phyloP scores from a whole-genome alignment of 2,797 vertebrate genomes.

The Vireo griseus region DNA sequence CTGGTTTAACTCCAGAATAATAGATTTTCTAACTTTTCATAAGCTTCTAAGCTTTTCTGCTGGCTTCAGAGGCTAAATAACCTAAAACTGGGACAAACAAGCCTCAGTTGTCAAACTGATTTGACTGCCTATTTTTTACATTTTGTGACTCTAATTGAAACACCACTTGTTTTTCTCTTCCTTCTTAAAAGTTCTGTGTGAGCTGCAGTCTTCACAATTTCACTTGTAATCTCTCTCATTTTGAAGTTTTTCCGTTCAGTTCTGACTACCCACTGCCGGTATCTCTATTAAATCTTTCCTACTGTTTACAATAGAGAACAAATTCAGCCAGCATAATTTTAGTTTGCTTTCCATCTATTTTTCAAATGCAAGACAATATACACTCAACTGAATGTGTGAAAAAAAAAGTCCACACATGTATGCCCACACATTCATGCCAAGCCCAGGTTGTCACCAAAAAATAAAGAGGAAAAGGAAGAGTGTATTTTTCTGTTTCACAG shows the following conservation, averaged over 20 bases:
- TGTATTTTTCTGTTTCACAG: neutral
- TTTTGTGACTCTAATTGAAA: conserved; percentile 46
- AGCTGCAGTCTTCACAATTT: conserved; percentile 38
- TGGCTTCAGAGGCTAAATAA: conserved; percentile 34
- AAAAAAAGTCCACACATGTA: neutral
- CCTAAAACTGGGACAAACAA: conserved; percentile 46
- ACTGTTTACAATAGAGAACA: conserved; percentile 35
- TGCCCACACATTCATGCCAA: fast-evolving
- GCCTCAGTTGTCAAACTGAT: conserved; percentile 19
- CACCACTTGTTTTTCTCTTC: conserved; percentile 12
- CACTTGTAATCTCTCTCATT: conserved; percentile 29
- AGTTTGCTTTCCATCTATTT: conserved; percentile 4
- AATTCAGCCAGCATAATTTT: conserved; percentile 11
- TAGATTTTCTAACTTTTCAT: neutral
- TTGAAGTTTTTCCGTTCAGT: neutral
- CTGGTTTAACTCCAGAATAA: neutral
- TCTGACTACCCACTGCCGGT: neutral
- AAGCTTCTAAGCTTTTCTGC: conserved; percentile 11
- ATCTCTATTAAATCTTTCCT: conserved; percentile 49
- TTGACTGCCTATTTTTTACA: conserved; percentile 30
- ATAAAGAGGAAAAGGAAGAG: neutral
- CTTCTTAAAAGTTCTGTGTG: neutral
- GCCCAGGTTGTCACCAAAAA: fast-evolving
- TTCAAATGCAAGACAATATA: neutral
- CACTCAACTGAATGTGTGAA: neutral